Evolutionary conservation across 2,113 vertebrate species (phyloP), one percentile per base, ranked within the genome.

Genomic region (Gambusia affinis): DNA sequence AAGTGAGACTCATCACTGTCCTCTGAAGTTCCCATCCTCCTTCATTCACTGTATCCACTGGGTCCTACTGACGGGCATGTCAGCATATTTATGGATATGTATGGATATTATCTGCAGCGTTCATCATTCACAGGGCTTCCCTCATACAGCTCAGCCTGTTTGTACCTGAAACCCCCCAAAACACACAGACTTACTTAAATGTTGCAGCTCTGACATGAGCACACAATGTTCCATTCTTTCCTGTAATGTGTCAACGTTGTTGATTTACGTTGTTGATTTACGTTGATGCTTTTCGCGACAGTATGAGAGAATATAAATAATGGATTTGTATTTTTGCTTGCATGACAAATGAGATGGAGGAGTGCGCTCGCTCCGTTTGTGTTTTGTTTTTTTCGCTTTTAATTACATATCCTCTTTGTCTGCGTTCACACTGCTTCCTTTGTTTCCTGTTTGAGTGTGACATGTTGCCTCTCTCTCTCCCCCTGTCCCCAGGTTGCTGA

Each of bases 401-500:
- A 57, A 57, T 57, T 57, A 57, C 51, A n/a, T n/a, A 57, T 57
- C 22, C 22, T 57, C 51, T 57, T 57, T 57, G 51, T 57, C 22
- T n/a, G 22, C 10, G 22, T 24, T 8, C 17, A 39, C 51, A 19
- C 6, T 19, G 5, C 35, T 31, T 51, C n/a, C 4, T 24, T 17
- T 2, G 29, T 29, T 27, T 66, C 4, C n/a, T 60, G 61, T 19
- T 42, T 74, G 64, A 42, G 61, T 35, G 35, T 37, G 35, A 37
- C 35, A 2, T 37, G 35, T 11, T 2, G 35, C 35, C 35, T 37
- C 35, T 37, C 33, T 33, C 33, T 33, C 6, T 8, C 35, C 2
- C 35, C 35, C 10, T 11, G 12, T 12, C 35, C 79, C 76, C 94
- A 99, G 97, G 94, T 86, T 99, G 90, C 94, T 97, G 85, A 99